phyloP scores from a whole-genome alignment of 1,140 invertebrate genomes.

The Teleogryllus occipitalis region DNA sequence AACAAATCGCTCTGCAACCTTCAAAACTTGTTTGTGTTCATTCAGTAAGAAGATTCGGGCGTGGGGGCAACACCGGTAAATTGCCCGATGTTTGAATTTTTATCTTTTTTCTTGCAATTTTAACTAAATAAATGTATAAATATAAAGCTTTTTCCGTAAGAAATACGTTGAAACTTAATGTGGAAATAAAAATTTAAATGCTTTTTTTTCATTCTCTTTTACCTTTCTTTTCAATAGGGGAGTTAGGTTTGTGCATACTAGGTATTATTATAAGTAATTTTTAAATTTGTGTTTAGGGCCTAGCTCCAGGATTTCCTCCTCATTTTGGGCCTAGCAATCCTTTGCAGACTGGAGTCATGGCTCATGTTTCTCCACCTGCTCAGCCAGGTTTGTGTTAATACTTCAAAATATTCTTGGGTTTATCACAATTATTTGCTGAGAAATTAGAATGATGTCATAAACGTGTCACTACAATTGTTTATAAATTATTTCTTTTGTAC shows the following conservation, averaged over 20 bases:
- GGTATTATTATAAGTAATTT: no score
- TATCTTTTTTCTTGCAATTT: no score
- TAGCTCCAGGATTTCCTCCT: slow-evolving; percentile 46
- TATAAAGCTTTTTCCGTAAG: no score
- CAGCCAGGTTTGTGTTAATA: slow-evolving; percentile 13
- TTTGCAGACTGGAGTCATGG: slow-evolving; percentile 28
- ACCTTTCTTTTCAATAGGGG: slow-evolving; percentile 37
- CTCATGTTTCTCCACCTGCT: slow-evolving; percentile 29
- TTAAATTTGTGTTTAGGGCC: slow-evolving; percentile 28
- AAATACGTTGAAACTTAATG: no score
- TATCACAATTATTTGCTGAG: neutral
- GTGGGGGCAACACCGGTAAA: no score
- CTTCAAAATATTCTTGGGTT: neutral
- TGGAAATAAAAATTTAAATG: no score
- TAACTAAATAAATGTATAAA: no score
- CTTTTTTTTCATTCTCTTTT: slow-evolving; percentile 38
- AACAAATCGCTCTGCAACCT: no score
- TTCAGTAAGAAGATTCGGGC: no score
- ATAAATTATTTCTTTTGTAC: neutral
- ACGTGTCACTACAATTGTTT: neutral
- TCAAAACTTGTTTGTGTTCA: no score
- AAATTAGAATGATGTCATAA: neutral
- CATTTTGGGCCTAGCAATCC: slow-evolving; percentile 41
- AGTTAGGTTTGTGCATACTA: no score
- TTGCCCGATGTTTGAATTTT: no score